Percentiles rank a stretch among this genome's conserved stretches.
Conservation (phyloP, 2,113 vertebrate genomes). For the Lanius ludovicianus region DNA sequence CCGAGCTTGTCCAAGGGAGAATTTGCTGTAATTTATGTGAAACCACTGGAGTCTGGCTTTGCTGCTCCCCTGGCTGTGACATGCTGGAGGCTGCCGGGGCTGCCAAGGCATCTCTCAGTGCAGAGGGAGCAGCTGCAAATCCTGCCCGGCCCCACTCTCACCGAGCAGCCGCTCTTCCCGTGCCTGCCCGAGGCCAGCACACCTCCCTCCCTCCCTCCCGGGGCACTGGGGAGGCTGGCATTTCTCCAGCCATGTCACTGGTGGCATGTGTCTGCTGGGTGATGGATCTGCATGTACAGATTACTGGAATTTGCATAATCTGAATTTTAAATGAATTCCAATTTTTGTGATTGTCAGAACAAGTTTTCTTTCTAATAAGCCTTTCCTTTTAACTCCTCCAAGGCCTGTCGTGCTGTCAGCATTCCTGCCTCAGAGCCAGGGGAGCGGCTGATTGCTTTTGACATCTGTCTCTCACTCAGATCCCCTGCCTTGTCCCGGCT, state of each 20-base stretch:
- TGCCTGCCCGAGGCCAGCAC: not conserved
- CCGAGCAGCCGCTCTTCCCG: accelerated
- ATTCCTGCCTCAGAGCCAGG: not conserved
- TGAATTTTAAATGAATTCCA: slow-evolving; percentile 43
- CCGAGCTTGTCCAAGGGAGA: not conserved
- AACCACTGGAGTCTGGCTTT: not conserved
- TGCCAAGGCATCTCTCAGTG: not conserved
- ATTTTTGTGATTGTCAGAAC: slow-evolving; percentile 15
- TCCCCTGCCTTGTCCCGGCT: not conserved
- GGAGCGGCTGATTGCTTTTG: not conserved
- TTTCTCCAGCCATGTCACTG: not conserved
- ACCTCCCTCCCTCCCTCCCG: not conserved
- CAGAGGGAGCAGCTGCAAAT: not conserved
- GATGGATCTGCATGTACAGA: not conserved
- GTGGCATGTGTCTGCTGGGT: not conserved
- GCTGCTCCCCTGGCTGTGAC: not conserved
- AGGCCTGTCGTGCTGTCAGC: not conserved
- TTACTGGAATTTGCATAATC: slow-evolving; percentile 51
- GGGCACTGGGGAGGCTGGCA: accelerated
- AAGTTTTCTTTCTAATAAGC: slow-evolving; percentile 1
- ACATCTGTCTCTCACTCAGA: not conserved
- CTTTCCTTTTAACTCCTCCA: not conserved
- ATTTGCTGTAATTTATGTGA: not conserved
- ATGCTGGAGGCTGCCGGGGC: not conserved
- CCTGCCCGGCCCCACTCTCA: accelerated